Evolutionary conservation across 2,888 invertebrate species (phyloP), one percentile per base, ranked within the genome.

Genomic region (Fabriciana adippe): DNA sequence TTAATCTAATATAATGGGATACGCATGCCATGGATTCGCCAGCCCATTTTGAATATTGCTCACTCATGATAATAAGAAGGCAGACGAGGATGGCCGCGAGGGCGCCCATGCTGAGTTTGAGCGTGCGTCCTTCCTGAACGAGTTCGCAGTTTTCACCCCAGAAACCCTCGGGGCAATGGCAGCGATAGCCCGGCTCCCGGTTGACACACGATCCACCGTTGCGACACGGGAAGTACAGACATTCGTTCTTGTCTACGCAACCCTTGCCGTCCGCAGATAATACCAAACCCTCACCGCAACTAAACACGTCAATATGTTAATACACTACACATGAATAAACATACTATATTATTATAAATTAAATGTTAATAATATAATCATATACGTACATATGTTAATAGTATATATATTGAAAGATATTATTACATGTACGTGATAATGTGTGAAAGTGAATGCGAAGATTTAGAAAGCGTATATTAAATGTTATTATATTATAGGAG

Each of bases 11-110:
- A 59, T n/a, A 48, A 16, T 41, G 11, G 11, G 26, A n/a, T 31
- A 31, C 59, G 59, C 59, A 59, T 59, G 59, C 59, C 59, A 26
- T 48, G 50, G 51, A 51, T 61, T 61, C 61, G 61, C 61, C 35
- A 61, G 50, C 50, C 61, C 61, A 35, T 18, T 61, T 50, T 51
- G 31, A 61, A 78, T 81, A 64, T 71, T 85, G 96, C 97, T 97
- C 95, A 99, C 99, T 96, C 92, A 99, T 95, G 84, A 99, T 97
- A 89, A 98, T 97, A 90, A 99, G 95, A 83, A 99, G 95, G 93
- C 99, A 99, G 93, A 99, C 97, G 88, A 99, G 95, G 88, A 99
- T 99, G 84, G 99, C 98, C 73, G 99, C 98, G 79, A 99, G 94
- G 73, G 99, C 99, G 77, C 98, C 98, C 96, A 97, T 97, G 93